Percentiles rank a stretch among this genome's conserved stretches.
Conservation (phyloP, 2,888 invertebrate species). For the Rhogogaster chlorosoma region DNA sequence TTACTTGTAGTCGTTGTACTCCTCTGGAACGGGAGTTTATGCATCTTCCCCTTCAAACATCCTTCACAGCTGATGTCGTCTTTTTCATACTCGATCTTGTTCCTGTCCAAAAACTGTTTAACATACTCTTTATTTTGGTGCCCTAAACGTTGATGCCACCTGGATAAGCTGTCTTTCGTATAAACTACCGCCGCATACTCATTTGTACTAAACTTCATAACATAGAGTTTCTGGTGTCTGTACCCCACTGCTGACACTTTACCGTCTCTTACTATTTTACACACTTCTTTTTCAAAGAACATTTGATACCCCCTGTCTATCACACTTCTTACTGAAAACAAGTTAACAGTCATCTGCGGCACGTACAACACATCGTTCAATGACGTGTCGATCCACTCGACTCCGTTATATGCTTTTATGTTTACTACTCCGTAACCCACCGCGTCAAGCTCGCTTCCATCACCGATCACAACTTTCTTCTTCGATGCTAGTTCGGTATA, state of each 20-base stretch:
- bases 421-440: background rate
- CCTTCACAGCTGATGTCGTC: background rate
- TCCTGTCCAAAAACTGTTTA: background rate
- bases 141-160: background rate
- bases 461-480: background rate
- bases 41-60: background rate
- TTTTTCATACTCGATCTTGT: background rate
- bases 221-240: background rate
- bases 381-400: background rate
- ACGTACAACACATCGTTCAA: background rate
- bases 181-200: background rate
- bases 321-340: background rate
- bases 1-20: background rate
- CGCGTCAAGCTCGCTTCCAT: background rate
- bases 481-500: background rate
- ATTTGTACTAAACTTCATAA: background rate
- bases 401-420: background rate
- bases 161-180: background rate
- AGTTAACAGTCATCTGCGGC: background rate
- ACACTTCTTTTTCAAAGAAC: background rate
- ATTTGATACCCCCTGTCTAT: background rate
- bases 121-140: background rate
- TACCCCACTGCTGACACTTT: background rate
- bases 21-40: background rate
- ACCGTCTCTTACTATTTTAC: background rate